Evolutionary conservation across 2,113 vertebrate genomes (phyloP), one percentile per base, ranked within the genome.

Genomic region (Nothocercus nigrocapillus): DNA sequence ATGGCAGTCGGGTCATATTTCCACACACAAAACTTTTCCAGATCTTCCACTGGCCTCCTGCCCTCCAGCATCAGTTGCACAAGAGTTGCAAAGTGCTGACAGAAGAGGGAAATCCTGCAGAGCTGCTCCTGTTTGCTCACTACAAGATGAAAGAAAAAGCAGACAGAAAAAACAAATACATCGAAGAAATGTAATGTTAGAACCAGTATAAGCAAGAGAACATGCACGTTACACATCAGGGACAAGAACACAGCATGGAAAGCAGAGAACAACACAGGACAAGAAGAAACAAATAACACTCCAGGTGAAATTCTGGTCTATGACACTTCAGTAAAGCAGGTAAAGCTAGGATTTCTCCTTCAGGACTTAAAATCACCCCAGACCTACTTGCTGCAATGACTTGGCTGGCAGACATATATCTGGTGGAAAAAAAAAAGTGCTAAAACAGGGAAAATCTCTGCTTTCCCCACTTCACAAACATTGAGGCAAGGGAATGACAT

Each of bases 331-430:
- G 17, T 47, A 83, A 76, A 89, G 59, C 34, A 67, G 14, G 49
- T 40, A 38, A 61, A 34, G 20, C 53, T 32, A 68, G 40, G 42
- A 77, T 75, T 95, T 94, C 73, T 82, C 38, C 36, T 82, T 78
- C 34, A 47, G 64, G 25, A 53, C 53, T 49, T 83, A 58, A 92
- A 91, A 72, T 69, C 72, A 92, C 70, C 40, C 34, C 22, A 0
- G 9, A 38, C 68, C 34, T 80, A 62, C 64, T 54, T 74, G 77
- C 74, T 81, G 70, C 67, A 90, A 25, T 18, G 83, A 64, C 0
- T 0, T 6, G 9, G 32, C 70, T 61, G 56, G 45, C 76, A 76
- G 21, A 53, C 61, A 72, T 36, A 19, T 4, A 85, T 22, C 51
- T 0, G 0, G 20, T 6, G 36, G 32, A 49, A 20, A 22, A 13